A percentile compares a stretch with the other conserved stretches of the same genome.
phyloP scores from a whole-genome alignment of 2,888 invertebrate species.

The Resseliella maxima region DNA sequence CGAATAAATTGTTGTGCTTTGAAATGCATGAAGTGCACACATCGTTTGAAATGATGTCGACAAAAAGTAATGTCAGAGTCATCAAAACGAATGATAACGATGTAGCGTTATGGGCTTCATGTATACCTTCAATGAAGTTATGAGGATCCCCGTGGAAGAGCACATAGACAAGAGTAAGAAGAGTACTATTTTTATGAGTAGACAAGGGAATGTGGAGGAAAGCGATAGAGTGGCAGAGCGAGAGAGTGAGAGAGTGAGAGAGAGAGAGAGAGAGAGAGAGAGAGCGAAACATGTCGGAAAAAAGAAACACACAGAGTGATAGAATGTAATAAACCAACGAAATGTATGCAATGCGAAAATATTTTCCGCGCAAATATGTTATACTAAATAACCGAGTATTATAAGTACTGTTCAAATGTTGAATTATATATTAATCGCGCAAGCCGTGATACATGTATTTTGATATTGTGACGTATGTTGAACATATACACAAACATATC shows the following conservation, averaged over 20 bases:
- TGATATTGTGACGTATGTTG: neutral
- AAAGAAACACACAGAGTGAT: neutral
- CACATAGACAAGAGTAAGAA: no score
- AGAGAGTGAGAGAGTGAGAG: neutral
- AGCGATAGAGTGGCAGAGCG: neutral
- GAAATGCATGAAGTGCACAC: slow-evolving; percentile 16
- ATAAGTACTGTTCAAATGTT: slow-evolving; percentile 11
- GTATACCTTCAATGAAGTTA: no score
- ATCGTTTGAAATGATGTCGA: slow-evolving; percentile 15
- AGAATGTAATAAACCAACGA: neutral
- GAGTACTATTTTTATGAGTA: no score
- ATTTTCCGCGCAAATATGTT: neutral
- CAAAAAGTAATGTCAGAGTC: slow-evolving; percentile 24
- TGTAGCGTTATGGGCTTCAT: no score
- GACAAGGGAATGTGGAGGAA: neutral
- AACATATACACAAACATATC: neutral
- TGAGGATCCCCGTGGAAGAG: no score
- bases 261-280: neutral
- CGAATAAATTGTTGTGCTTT: neutral
- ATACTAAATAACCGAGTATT: neutral
- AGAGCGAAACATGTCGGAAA: neutral
- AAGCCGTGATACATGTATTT: neutral
- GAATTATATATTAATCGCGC: slow-evolving; percentile 25
- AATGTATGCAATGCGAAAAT: neutral
- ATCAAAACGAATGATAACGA: neutral